Percentiles rank a stretch among this genome's conserved stretches.
Conservation (phyloP, 2,113 vertebrate genomes). For the Bucco capensis region DNA sequence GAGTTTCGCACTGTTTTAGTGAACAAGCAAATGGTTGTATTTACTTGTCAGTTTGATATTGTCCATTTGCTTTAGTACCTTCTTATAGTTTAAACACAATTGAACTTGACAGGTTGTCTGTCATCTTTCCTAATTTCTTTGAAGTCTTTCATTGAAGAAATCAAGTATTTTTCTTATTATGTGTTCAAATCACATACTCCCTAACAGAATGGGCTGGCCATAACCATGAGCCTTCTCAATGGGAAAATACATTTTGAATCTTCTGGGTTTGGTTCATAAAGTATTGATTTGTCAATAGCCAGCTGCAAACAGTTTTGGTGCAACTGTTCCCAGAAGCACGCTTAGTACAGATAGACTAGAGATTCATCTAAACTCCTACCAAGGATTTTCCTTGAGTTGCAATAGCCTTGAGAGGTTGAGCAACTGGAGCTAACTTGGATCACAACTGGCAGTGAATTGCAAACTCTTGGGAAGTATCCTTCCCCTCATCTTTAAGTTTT, state of each 20-base stretch:
- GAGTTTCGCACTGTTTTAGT: neutral
- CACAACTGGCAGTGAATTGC: neutral
- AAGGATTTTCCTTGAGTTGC: neutral
- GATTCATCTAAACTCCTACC: neutral
- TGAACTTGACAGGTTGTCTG: neutral
- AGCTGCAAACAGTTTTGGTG: neutral
- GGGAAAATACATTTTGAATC: neutral
- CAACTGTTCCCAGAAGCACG: neutral
- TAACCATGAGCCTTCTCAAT: neutral
- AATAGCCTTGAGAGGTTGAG: neutral
- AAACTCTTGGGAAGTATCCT: neutral
- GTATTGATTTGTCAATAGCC: neutral
- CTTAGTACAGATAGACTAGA: neutral
- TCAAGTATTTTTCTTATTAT: neutral
- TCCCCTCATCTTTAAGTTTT: neutral
- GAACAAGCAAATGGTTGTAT: neutral
- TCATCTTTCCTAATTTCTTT: too few relatives aligned
- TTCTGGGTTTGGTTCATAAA: neutral
- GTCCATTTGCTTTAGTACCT: neutral
- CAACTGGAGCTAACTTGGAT: neutral
- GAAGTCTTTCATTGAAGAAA: too few relatives aligned
- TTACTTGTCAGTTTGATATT: neutral
- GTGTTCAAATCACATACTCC: neutral
- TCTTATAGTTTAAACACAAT: neutral
- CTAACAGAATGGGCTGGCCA: fast-evolving